Base-by-base conservation (phyloP, 2,797 vertebrate species). In the Macrochelys suwanniensis region DNA sequence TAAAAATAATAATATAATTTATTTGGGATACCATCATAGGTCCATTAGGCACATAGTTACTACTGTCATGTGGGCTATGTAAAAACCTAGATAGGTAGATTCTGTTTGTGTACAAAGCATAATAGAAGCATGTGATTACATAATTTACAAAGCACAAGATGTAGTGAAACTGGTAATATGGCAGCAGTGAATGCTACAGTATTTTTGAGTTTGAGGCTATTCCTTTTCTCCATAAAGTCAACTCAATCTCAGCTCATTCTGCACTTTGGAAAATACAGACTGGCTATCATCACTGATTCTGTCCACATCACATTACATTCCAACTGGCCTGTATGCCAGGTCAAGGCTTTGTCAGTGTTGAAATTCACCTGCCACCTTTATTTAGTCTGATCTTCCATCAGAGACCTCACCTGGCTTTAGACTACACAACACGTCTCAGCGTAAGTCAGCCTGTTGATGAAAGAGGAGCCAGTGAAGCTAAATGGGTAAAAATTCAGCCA, bases 391-490 rank as follows among this genome's bases (percentile, higher is more conserved):
- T 61, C 17, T 50, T 53, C 31, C 4, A 23, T 33, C 51, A 53
- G 84, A 93, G 92, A 84, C 2, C n/a, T 90, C 88, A 89, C 56
- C 57, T 26, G 83, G 31, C 28, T 91, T 92, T 95, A 92, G 84
- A 65, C n/a, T 89, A 85, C 61, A 8, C 15, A 15, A 1, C 21
- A 37, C 17, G 5, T 71, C 79, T 50, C 5, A 11, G 3, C 16
- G 12, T 45, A 77, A 25, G 16, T 68, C 89, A 19, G 59, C 80
- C 54, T 94, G 80, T 61, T 88, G 86, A 94, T 80, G 93, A 94
- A 97, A 97, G 68, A 95, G 61, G 83, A 96, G 95, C 91, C 90
- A 84, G 10, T 51, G 84, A 81, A 93, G 79, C 16, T 81, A 88
- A 77, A 71, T 4, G 42, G 65, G 45, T 90, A 65, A 94, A 93